Conservation (phyloP, 2,888 invertebrate species). For the Sphecodes monilicornis region DNA sequence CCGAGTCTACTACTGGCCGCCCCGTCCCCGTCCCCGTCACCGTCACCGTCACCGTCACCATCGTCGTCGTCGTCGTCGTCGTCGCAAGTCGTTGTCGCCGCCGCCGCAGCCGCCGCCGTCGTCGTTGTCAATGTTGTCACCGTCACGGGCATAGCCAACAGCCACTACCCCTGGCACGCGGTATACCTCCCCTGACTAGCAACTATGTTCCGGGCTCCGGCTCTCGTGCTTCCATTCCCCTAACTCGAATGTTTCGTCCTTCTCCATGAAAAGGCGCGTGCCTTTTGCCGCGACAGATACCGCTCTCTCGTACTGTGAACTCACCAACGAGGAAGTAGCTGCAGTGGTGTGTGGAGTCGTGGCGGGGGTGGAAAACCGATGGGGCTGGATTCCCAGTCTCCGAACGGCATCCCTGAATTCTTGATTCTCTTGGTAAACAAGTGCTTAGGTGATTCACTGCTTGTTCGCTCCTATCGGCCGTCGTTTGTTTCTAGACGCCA, state of each 20-base stretch:
- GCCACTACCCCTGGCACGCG: neutral
- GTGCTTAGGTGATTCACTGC: conserved; percentile 84
- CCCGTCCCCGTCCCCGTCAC: neutral
- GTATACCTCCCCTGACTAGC: conserved; percentile 5
- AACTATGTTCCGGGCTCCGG: neutral
- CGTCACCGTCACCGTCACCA: neutral
- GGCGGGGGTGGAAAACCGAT: conserved; percentile 63
- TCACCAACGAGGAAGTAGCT: conserved; percentile 19
- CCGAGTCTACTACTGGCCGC: conserved; percentile 26
- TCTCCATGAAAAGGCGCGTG: conserved; percentile 29
- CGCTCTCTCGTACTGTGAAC: conserved; percentile 11
- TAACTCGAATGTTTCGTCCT: conserved; percentile 26
- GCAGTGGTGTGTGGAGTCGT: conserved; percentile 8
- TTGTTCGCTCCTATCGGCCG: conserved; percentile 82
- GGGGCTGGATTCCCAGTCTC: conserved; percentile 78
- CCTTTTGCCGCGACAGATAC: conserved; percentile 27
- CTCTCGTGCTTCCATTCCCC: conserved; percentile 26
- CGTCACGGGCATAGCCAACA: neutral
- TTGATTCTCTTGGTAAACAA: conserved; percentile 84
- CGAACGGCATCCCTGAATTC: conserved; percentile 81
- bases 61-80: neutral
- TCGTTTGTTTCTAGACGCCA: conserved; percentile 83
- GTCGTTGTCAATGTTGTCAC: neutral
- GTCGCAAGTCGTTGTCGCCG: neutral
- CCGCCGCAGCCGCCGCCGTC: neutral